A percentile compares a stretch with the other conserved stretches of the same genome.
Conservation (phyloP, 1,140 invertebrate species). For the Drosophila serrata region DNA sequence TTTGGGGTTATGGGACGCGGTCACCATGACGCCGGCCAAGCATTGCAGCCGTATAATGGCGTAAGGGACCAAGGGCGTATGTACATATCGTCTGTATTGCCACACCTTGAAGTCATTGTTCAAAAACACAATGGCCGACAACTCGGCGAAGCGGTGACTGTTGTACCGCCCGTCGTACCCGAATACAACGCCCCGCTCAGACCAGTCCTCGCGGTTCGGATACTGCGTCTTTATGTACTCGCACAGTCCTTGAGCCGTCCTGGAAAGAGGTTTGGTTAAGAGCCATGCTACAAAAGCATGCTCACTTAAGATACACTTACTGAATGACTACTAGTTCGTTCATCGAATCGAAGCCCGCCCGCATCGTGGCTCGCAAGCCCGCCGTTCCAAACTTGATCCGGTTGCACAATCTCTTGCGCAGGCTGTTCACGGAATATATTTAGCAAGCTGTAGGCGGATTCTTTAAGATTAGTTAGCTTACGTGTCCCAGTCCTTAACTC, state of each 20-base stretch:
- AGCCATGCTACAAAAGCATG: not conserved
- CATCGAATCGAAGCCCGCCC: conserved; percentile 96
- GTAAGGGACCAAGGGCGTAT: conserved; percentile 98
- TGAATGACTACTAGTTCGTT: conserved; percentile 99
- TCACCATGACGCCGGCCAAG: conserved; percentile 96
- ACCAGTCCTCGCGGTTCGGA: conserved; percentile 80
- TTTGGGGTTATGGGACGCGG: conserved; percentile 99
- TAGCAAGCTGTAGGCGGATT: not conserved
- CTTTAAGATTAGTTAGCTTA: conserved; percentile 19
- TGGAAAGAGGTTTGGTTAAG: not conserved
- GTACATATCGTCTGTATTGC: conserved; percentile 92
- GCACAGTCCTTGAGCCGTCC: conserved; percentile 95
- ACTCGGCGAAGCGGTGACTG: conserved; percentile 96
- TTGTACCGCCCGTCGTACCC: conserved; percentile 98
- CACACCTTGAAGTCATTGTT: conserved; percentile 92
- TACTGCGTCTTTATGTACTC: conserved; percentile 90
- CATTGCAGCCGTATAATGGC: conserved; percentile 90
- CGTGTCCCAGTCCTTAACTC: conserved; percentile 50
- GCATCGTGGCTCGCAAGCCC: conserved; percentile 96
- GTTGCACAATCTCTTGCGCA: conserved; percentile 78
- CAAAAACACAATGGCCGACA: conserved; percentile 94
- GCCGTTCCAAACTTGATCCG: conserved; percentile 95
- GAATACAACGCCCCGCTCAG: conserved; percentile 92
- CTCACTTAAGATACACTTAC: conserved; percentile 37
- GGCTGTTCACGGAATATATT: conserved; percentile 25